phyloP scores from a whole-genome alignment of 2,888 invertebrate species.

The Tethea ocularis region DNA sequence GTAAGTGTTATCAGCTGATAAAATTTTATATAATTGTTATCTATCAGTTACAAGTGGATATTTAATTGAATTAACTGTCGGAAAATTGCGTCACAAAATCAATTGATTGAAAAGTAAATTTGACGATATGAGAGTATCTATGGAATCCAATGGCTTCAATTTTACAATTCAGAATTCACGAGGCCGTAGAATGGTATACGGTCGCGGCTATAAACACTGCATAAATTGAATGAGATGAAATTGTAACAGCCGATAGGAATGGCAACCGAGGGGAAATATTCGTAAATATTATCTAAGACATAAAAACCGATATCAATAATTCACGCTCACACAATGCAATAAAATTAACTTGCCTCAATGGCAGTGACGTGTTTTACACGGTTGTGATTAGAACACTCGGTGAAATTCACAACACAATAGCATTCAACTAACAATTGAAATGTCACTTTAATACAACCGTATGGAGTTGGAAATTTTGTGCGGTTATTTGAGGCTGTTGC shows the following conservation, averaged over 20 bases:
- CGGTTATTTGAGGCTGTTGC: background rate
- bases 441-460: background rate
- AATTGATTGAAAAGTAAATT: constrained; percentile 19
- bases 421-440: background rate
- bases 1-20: constrained; percentile 33
- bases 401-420: constrained; percentile 14
- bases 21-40: constrained; percentile 34
- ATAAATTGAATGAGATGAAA: no score
- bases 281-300: constrained; percentile 14
- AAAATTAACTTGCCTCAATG: constrained; percentile 24
- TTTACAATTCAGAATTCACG: no score
- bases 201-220: no score
- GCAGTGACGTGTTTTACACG: constrained; percentile 52
- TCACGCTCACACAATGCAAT: constrained; percentile 16
- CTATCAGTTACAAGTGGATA: constrained; percentile 27
- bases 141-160: no score
- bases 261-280: constrained; percentile 11
- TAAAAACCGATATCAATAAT: constrained; percentile 13
- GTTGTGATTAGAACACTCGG: constrained; percentile 37
- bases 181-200: no score
- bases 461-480: background rate
- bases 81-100: constrained; percentile 2
- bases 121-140: no score
- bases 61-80: constrained; percentile 22
- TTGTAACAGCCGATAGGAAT: no score